These are phyloP conservation scores for Aspidoscelis tigris DNA, from an alignment of 2,113 vertebrate species.

Conservation along the genomic window DNA sequence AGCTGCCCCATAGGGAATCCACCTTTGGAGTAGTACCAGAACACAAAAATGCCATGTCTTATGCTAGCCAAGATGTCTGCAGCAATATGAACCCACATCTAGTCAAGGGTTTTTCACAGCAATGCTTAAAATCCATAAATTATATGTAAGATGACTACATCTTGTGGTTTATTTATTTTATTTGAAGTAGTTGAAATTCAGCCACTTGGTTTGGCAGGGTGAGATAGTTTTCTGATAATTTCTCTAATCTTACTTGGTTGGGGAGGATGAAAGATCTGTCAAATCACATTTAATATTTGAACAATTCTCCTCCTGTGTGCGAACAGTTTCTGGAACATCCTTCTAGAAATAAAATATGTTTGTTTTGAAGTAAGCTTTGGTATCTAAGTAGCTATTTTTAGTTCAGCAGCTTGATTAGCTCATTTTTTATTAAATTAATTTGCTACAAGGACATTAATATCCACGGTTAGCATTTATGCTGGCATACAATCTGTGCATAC, in stretches of 20 bases:
- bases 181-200: slow-evolving; percentile 37
- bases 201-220: too few species aligned
- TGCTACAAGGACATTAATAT: background rate
- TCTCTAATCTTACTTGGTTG: background rate
- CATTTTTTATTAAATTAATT: background rate
- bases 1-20: too few species aligned
- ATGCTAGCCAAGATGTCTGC: too few species aligned
- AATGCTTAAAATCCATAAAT: too few species aligned
- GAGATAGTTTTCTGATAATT: too few species aligned
- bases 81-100: too few species aligned
- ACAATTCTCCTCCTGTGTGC: slow-evolving; percentile 28
- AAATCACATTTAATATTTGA: slow-evolving; percentile 11
- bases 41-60: too few species aligned
- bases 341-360: slow-evolving; percentile 13
- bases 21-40: too few species aligned
- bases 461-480: background rate
- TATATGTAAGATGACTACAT: too few species aligned
- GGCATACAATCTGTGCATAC: background rate
- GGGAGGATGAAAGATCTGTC: background rate
- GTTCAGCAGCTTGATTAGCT: background rate
- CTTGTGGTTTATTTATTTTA: background rate
- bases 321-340: slow-evolving; percentile 17
- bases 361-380: background rate
- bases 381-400: background rate
- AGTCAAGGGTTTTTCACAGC: too few species aligned